phyloP scores from a whole-genome alignment of 2,797 vertebrate species.

The Sebastes vulpes region DNA sequence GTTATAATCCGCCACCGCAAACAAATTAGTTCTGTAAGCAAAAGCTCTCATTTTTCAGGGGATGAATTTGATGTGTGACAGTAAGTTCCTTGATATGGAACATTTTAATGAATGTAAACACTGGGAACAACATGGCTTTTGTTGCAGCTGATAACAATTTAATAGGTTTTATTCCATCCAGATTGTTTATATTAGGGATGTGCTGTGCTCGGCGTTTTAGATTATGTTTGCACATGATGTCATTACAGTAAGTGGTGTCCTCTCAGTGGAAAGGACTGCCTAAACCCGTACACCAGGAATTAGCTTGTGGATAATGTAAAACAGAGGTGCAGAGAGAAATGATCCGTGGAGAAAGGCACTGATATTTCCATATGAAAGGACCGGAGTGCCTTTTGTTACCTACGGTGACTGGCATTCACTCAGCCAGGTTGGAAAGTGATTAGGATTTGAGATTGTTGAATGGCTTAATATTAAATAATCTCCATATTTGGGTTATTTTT shows the following conservation, averaged over 20 bases:
- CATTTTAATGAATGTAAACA: conserved; percentile 60
- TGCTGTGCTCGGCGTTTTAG: conserved; percentile 13
- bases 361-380: conserved; percentile 53
- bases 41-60: conserved; percentile 33
- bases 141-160: conserved; percentile 26
- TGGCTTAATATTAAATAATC: conserved; percentile 44
- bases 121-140: conserved; percentile 21
- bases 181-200: conserved; percentile 31
- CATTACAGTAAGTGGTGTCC: conserved; percentile 10
- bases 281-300: conserved; percentile 24
- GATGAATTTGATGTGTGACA: conserved; percentile 25
- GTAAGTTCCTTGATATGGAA: conserved; percentile 40
- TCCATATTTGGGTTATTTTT: conserved; percentile 32
- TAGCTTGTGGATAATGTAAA: conserved; percentile 27
- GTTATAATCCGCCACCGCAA: conserved; percentile 40
- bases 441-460: conserved; percentile 34
- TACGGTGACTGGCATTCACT: background rate
- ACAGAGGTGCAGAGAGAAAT: conserved; percentile 13
- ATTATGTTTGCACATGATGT: conserved; percentile 28
- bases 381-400: conserved; percentile 27
- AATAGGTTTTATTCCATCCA: conserved; percentile 7
- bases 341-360: conserved; percentile 6
- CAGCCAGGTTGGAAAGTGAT: conserved; percentile 1
- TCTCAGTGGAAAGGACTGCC: background rate
- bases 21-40: conserved; percentile 21